Base-by-base conservation (phyloP, 2,888 invertebrate species). In the Cheilosia grossa region DNA sequence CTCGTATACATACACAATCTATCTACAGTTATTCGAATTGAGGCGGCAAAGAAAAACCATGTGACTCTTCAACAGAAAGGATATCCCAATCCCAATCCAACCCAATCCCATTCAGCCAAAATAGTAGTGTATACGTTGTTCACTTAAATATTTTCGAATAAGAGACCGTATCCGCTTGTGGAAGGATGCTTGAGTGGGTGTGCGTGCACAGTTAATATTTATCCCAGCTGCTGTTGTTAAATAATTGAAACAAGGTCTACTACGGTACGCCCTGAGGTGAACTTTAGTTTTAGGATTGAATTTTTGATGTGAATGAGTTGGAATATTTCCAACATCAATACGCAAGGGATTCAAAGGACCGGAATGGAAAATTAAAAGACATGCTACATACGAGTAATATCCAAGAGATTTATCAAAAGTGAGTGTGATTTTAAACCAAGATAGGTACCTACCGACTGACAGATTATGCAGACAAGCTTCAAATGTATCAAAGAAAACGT, bases 261-360 rank as follows among this genome's bases (percentile, higher is more conserved):
- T 21, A 7, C 27, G 15, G 30, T 49, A 33, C 19, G 19, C n/a
- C 6, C 47, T 27, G 40, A 51, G 69, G 58, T 47, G 27, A 24
- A 66, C 56, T 56, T 64, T 37, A 64, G 58, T 56, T 75, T 75
- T 58, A 19, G 47, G 47, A 66, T 66, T 58, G 66, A 66, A 74
- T 66, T 66, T 58, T 44, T 53, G 59, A 69, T 66, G 49, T 24
- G 53, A 61, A 53, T 33, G 61, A 47, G 54, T 37, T 56, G 44
- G 24, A 21, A 54, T 27, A 47, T 54, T 73, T 47, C 17, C 54
- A 47, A 64, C 33, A 56, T 56, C 54, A 54, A 73, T 73, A 73
- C 42, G 40, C 70, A 21, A 19, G 58, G 47, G 67, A 44, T 10
- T 42, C 13, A 1, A n/a, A 27, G 24, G 54, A 73, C 53, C n/a